Evolutionary conservation across 2,888 invertebrate species (phyloP).

Genomic region (Orchesellides sinensis): DNA sequence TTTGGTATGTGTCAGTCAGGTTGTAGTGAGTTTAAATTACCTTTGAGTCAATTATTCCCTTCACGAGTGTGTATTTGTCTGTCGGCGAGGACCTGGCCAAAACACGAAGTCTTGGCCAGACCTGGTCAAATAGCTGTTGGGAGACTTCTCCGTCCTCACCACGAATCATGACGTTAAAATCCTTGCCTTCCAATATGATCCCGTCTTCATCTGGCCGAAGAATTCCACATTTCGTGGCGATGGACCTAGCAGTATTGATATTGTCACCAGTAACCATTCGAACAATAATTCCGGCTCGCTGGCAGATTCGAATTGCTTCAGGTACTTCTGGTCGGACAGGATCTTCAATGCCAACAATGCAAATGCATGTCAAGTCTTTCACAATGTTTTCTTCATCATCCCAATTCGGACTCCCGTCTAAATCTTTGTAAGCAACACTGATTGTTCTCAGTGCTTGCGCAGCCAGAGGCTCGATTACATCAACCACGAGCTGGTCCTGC

Average conservation of each 20-base stretch:
- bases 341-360: constrained; percentile 99
- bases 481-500: constrained; percentile 92
- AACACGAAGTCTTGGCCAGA: constrained; percentile 97
- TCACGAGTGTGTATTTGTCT: constrained; percentile 98
- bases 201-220: constrained; percentile 91
- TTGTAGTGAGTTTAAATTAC: constrained; percentile 16
- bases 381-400: constrained; percentile 97
- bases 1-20: no score
- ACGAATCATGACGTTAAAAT: constrained; percentile 95
- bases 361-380: constrained; percentile 94
- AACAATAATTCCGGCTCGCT: constrained; percentile 98
- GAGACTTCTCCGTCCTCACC: constrained; percentile 94
- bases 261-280: constrained; percentile 99
- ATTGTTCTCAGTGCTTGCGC: constrained; percentile 97
- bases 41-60: constrained; percentile 98
- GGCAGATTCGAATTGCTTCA: constrained; percentile 96
- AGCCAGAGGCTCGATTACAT: constrained; percentile 99
- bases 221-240: constrained; percentile 98
- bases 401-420: constrained; percentile 95
- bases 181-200: constrained; percentile 96
- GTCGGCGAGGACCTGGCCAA: constrained; percentile 98
- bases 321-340: constrained; percentile 98
- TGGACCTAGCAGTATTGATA: constrained; percentile 98
- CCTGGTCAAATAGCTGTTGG: constrained; percentile 94
- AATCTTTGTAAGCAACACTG: constrained; percentile 95